phyloP scores from a whole-genome alignment of 2,797 vertebrate species.

The Chromobotia macracanthus region DNA sequence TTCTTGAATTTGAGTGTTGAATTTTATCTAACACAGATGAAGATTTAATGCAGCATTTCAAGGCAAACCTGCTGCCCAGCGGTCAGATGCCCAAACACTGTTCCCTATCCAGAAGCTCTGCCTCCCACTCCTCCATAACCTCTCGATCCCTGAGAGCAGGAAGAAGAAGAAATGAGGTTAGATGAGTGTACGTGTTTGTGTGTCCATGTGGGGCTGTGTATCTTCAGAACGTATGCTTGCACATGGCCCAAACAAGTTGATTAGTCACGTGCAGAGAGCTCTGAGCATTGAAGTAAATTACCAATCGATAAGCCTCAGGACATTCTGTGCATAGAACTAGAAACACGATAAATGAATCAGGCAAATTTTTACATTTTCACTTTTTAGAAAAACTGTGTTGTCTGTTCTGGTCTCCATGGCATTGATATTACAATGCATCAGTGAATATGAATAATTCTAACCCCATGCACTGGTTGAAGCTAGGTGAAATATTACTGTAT shows the following conservation, averaged over 20 bases:
- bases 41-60: constrained; percentile 48
- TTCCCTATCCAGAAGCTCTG: constrained; percentile 83
- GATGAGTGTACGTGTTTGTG: constrained; percentile 33
- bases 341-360: constrained; percentile 5
- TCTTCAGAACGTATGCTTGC: constrained; percentile 24
- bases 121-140: constrained; percentile 77
- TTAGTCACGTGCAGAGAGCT: constrained; percentile 31
- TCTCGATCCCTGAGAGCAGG: constrained; percentile 70
- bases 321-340: background rate
- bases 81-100: constrained; percentile 80
- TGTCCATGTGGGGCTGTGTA: constrained; percentile 38
- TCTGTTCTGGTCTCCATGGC: background rate
- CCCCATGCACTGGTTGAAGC: background rate
- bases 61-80: constrained; percentile 43
- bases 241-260: constrained; percentile 52
- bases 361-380: constrained; percentile 18
- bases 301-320: constrained; percentile 41
- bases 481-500: constrained; percentile 1
- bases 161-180: constrained; percentile 77
- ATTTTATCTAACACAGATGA: constrained; percentile 41
- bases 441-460: background rate
- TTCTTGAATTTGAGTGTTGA: background rate
- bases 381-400: constrained; percentile 1
- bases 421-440: background rate
- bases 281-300: constrained; percentile 19